A percentile compares a stretch with the other conserved stretches of the same genome.
Conservation (phyloP, 1,140 invertebrate species). For the Tetramorium simillimum region DNA sequence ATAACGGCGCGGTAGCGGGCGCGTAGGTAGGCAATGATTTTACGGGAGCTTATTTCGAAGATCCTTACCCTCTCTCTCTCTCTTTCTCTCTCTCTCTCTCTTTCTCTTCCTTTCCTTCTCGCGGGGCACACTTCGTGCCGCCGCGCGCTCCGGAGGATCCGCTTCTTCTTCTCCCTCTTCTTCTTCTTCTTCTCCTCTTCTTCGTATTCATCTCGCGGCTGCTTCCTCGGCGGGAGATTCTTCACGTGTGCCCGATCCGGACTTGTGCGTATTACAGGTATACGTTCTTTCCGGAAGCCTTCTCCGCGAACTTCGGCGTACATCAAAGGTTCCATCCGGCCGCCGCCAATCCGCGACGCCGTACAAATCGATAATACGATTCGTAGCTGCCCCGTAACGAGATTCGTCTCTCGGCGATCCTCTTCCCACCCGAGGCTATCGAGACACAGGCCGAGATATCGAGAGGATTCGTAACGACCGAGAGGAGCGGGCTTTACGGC, state of each 20-base stretch:
- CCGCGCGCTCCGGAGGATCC: constrained; percentile 30
- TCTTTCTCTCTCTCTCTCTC: constrained; percentile 49
- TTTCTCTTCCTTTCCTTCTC: constrained; percentile 55
- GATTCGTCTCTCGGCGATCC: constrained; percentile 37
- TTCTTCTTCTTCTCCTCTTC: constrained; percentile 39
- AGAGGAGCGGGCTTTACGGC: constrained; percentile 4
- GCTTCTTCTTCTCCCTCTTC: constrained; percentile 17
- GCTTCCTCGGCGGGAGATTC: constrained; percentile 68
- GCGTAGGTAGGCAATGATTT: constrained; percentile 74
- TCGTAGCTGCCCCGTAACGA: constrained; percentile 68
- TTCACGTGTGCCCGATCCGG: constrained; percentile 67
- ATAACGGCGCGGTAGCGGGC: constrained; percentile 58
- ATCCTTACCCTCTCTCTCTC: constrained; percentile 28
- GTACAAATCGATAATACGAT: constrained; percentile 76
- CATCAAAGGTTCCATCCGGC: constrained; percentile 68
- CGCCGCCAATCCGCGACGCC: constrained; percentile 65
- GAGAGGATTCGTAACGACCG: constrained; percentile 42
- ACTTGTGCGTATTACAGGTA: constrained; percentile 51
- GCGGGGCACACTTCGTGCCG: constrained; percentile 60
- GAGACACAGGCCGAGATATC: constrained; percentile 25
- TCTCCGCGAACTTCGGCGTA: constrained; percentile 67
- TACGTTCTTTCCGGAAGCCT: constrained; percentile 72
- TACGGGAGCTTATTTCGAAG: constrained; percentile 73
- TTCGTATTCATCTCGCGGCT: constrained; percentile 53
- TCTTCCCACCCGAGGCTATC: constrained; percentile 23